Conservation (phyloP, 2,113 vertebrate species). For the Ceratotherium simum region DNA sequence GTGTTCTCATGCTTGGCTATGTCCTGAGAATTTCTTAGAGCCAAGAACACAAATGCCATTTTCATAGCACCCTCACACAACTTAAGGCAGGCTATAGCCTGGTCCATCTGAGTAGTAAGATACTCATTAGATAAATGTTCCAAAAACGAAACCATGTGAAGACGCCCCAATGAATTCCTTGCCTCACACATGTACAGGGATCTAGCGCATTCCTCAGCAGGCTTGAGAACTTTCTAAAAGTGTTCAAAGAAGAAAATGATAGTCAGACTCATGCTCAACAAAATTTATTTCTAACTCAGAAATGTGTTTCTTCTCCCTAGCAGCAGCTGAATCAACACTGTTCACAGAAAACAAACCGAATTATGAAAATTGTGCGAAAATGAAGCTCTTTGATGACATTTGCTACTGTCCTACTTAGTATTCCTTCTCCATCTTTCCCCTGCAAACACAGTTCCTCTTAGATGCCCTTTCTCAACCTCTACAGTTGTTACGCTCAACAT, state of each 20-base stretch:
- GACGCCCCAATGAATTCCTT: not conserved
- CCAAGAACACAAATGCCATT: not conserved
- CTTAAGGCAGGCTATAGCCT: not conserved
- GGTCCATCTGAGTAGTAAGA: not conserved
- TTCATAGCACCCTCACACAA: not conserved
- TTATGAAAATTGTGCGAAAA: slow-evolving; percentile 65
- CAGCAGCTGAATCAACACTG: slow-evolving; percentile 44
- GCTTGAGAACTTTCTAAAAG: not conserved
- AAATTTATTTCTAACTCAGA: slow-evolving; percentile 47
- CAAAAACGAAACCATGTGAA: not conserved
- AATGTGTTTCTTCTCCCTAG: slow-evolving; percentile 25
- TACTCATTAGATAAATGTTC: not conserved
- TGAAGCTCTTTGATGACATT: slow-evolving; percentile 47
- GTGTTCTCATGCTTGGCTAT: not conserved
- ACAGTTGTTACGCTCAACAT: slow-evolving; percentile 80
- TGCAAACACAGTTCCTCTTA: slow-evolving; percentile 2
- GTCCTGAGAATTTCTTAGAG: not conserved
- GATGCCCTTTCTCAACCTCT: slow-evolving; percentile 80
- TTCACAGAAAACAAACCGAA: slow-evolving; percentile 14
- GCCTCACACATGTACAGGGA: not conserved
- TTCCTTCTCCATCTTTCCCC: slow-evolving; percentile 42
- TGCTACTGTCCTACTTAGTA: slow-evolving; percentile 74
- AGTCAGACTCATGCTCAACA: not conserved
- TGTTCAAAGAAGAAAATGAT: not conserved
- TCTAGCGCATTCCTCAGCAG: not conserved